Evolutionary conservation across 1,140 invertebrate genomes (phyloP).

Genomic region (Ceratosolen solmsi): DNA sequence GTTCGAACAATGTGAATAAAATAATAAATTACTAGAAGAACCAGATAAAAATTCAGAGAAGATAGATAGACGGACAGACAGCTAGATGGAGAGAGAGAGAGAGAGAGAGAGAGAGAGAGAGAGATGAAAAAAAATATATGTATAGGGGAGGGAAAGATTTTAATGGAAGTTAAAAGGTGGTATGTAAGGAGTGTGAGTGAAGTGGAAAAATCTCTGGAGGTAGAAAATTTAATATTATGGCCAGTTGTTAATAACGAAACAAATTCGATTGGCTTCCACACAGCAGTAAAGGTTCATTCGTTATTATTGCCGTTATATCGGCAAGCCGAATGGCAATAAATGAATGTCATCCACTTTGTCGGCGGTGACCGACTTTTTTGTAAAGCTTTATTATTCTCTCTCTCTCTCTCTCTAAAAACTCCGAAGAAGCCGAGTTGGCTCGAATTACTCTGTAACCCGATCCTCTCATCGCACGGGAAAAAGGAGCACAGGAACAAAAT

Average conservation of each 20-base stretch:
- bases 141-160: background rate
- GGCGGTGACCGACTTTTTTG: background rate
- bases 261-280: constrained; percentile 35
- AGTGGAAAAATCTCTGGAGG: too few relatives aligned
- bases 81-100: background rate
- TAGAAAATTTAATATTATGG: too few relatives aligned
- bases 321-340: constrained; percentile 20
- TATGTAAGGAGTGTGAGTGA: background rate
- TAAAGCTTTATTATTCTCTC: too few relatives aligned
- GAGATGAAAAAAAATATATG: too few relatives aligned
- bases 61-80: background rate
- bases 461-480: background rate
- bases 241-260: constrained; percentile 9
- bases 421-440: background rate
- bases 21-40: too few relatives aligned
- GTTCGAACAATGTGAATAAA: too few relatives aligned
- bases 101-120: too few relatives aligned
- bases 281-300: constrained; percentile 15
- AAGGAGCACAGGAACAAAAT: background rate
- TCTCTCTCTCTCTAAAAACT: too few relatives aligned
- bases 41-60: too few relatives aligned
- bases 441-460: background rate
- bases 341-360: constrained; percentile 12
- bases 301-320: background rate
- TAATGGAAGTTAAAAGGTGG: background rate